Base-by-base conservation (phyloP, 2,888 invertebrate genomes). In the Drosophila peninsularis region DNA sequence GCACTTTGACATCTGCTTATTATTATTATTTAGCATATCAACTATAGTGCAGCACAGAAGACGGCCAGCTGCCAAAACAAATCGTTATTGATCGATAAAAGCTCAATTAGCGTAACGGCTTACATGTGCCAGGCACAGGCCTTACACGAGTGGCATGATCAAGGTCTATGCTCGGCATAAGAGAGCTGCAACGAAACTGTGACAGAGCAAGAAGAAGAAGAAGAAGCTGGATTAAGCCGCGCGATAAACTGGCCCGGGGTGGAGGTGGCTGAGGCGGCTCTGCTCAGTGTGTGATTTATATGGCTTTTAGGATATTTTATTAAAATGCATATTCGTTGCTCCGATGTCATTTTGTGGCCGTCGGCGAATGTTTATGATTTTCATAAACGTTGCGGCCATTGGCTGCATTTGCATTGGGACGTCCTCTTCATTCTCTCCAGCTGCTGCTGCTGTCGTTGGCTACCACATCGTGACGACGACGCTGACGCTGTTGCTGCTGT, bases 241-340 rank as follows among this genome's bases (percentile, higher is more conserved):
- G 24, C n/a, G 39, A 72, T 49, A 49, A 41, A 54, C 32, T 55
- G 3, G 24, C 10, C 39, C 14, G 17, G 5, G 24, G 10, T 0
- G 21, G 11, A 39, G 27, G 13, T 6, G 30, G 32, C 19, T 10
- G 21, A 41, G 55, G n/a, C 57, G 61, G 45, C 47, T 47, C 42
- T 69, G 56, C 42, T 54, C 37, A 52, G 49, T 75, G 41, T 83
- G 92, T 92, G 92, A 92, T 92, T 92, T 92, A 92, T 92, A 89
- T 74, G 91, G 91, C 92, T 92, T 92, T 92, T 92, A 92, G 90
- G 88, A 91, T 91, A 92, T 92, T 92, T 92, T 92, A 92, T 92
- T 92, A 92, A 92, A 92, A 92, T 92, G 92, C 92, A 92, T 92
- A 92, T 92, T 92, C 92, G 92, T 91, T 92, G 92, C 92, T 92